Conservation (phyloP, 2,888 invertebrate species). For the Ochropleura plecta region DNA sequence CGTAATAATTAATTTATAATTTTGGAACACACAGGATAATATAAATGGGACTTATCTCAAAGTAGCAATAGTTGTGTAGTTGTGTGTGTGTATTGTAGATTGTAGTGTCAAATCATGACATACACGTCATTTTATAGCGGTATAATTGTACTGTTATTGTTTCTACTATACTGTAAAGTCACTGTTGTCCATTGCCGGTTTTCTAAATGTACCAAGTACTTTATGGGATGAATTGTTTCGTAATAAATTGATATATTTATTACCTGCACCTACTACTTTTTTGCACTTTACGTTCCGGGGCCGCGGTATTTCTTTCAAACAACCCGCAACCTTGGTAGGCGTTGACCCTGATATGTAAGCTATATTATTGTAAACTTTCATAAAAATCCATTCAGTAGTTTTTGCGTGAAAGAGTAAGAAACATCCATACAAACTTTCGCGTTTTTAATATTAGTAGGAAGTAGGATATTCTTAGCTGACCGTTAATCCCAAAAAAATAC, state of each 20-base stretch:
- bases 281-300: no score
- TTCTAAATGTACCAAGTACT: not conserved
- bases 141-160: slow-evolving; percentile 7
- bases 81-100: not conserved
- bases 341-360: no score
- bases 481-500: slow-evolving; percentile 27
- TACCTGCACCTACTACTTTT: no score
- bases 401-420: no score
- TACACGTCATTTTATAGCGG: slow-evolving; percentile 46
- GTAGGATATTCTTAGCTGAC: slow-evolving; percentile 2
- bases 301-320: no score
- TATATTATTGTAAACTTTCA: no score
- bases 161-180: not conserved
- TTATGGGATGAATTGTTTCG: not conserved
- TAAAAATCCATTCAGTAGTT: no score
- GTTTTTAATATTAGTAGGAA: no score
- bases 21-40: not conserved
- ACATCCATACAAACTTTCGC: no score
- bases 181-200: slow-evolving; percentile 1
- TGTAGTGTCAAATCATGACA: slow-evolving; percentile 4
- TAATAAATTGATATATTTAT: no score
- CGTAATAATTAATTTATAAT: not conserved
- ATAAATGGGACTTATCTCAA: not conserved
- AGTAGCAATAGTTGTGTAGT: not conserved
- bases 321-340: no score